Percentiles rank a stretch among this genome's conserved stretches.
These are phyloP conservation scores for Enteromius treurensis DNA, from an alignment of 2,797 vertebrate species.

Conservation along the genomic window DNA sequence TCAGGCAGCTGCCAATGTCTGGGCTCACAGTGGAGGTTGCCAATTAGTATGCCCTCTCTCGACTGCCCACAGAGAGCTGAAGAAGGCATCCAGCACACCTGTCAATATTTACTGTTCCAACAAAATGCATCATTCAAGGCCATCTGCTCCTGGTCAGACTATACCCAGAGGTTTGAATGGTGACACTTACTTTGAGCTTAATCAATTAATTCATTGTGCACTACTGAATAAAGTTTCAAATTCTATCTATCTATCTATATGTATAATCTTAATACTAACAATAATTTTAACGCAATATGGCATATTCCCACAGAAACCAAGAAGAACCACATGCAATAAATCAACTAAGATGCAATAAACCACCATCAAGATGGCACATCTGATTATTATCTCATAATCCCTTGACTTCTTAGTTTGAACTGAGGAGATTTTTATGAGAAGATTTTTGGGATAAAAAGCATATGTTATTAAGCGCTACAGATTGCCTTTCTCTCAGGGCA, in stretches of 20 bases:
- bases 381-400: not conserved
- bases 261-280: not conserved
- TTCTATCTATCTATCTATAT: not conserved
- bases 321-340: not conserved
- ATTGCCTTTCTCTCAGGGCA: not conserved
- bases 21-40: conserved; percentile 60
- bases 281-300: not conserved
- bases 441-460: not conserved
- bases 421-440: not conserved
- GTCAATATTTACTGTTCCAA: conserved; percentile 81
- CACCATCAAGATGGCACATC: not conserved
- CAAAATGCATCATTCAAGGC: conserved; percentile 80
- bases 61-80: conserved; percentile 57
- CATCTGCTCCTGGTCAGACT: conserved; percentile 74
- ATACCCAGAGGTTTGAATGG: conserved; percentile 70
- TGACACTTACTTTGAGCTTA: conserved; percentile 75
- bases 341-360: not conserved
- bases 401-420: not conserved
- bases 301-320: not conserved
- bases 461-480: not conserved
- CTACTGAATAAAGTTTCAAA: conserved; percentile 1
- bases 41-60: conserved; percentile 70
- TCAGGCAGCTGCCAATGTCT: conserved; percentile 65
- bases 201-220: conserved; percentile 70
- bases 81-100: conserved; percentile 68